Evolutionary conservation across 2,797 vertebrate species (phyloP).

Genomic region (Cygnus olor): DNA sequence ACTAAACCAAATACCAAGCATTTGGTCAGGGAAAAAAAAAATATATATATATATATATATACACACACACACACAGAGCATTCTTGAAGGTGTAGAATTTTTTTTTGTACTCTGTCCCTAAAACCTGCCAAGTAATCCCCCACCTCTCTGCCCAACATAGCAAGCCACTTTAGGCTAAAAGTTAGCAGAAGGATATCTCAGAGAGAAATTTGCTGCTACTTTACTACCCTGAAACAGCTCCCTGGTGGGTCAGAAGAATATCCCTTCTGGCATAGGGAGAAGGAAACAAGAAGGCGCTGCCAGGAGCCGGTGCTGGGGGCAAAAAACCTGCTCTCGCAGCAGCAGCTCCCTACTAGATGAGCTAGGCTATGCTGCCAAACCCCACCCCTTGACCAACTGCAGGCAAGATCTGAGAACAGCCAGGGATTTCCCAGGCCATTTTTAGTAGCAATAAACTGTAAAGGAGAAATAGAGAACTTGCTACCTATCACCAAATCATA

Average conservation of each 20-base stretch:
- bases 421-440: slow-evolving; percentile 2
- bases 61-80: fast-evolving
- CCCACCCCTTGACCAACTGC: neutral
- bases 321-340: neutral
- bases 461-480: neutral
- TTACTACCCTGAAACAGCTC: neutral
- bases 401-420: neutral
- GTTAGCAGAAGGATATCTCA: neutral
- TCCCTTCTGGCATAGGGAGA: neutral
- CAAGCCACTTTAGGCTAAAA: neutral
- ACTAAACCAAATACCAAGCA: neutral
- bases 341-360: neutral
- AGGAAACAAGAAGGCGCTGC: neutral
- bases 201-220: neutral
- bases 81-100: neutral
- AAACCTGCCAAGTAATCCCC: neutral
- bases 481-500: neutral
- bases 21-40: neutral
- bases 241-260: neutral
- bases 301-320: neutral
- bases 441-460: neutral
- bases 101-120: neutral
- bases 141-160: fast-evolving
- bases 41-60: no score
- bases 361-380: neutral